Base-by-base conservation (phyloP, 2,797 vertebrate genomes). In the Poeciliopsis presidionis region DNA sequence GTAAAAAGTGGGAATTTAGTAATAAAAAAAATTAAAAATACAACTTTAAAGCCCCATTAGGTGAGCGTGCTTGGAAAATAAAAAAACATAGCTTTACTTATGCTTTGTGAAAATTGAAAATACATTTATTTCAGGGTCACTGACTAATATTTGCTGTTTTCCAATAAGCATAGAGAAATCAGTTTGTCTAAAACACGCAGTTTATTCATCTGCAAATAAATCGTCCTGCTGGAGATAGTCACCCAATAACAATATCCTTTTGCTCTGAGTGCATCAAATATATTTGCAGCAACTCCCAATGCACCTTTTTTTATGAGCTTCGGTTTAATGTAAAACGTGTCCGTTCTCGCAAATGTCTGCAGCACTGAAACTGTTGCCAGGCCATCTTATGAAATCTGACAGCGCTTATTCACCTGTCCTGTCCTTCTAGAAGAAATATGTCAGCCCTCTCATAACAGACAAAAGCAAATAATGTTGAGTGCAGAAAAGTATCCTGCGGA, bases 401-500 rank as follows among this genome's bases (percentile, higher is more conserved):
- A 7, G 49, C 61, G 74, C 43, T 51, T 63, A 81, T 91, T 86
- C 39, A 41, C 22, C 36, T 83, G 81, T 73, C 77, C 39, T 76
- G 36, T 59, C 76, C 61, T 76, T 76, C 41, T 78, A 49, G 67
- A 79, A 81, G 70, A 75, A 1, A 81, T 80, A 1, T 78, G 82
- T 80, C 63, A 46, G 72, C 22, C 43, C 51, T 89, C 81, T 87
- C 63, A 83, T 75, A 46, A 82, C 61, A 86, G 86, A 91, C 39
- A 33, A 83, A 13, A 65, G 72, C 51, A 78, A 30, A 74, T 55
- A 7, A 47, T 20, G 43, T 65, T 55, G 76, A 20, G 33, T 59
- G 1, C 30, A 53, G 69, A 77, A 81, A 63, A 73, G 73, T 74
- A 59, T 75, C 73, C 18, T 43, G 43, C 53, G 7, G 22, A 28